Evolutionary conservation across 2,113 vertebrate species (phyloP).

Genomic region (Acrocephalus kingi): DNA sequence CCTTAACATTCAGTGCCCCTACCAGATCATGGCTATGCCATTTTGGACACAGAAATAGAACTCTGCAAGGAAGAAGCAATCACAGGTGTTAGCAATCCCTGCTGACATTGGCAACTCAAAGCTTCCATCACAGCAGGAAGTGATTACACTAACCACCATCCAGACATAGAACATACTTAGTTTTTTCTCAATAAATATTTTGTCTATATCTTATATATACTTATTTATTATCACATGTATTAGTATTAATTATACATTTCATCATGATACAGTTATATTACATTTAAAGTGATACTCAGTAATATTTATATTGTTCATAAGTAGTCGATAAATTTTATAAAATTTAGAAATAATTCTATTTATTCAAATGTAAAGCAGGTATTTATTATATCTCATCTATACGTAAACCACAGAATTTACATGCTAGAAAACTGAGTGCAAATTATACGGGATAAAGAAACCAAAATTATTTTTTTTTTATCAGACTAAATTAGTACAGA

Average conservation of each 20-base stretch:
- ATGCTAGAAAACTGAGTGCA: background rate
- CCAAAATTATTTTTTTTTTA: background rate
- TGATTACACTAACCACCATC: background rate
- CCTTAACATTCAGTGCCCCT: background rate
- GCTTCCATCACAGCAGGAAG: background rate
- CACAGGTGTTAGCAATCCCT: background rate
- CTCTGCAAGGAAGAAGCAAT: background rate
- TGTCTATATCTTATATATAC: background rate
- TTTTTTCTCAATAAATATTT: background rate
- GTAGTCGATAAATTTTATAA: background rate
- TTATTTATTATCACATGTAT: background rate
- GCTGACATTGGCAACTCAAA: background rate
- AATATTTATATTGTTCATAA: background rate
- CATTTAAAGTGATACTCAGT: background rate
- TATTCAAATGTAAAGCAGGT: background rate
- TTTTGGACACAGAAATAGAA: background rate
- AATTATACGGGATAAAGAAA: background rate
- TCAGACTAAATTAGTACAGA: background rate
- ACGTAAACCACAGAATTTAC: background rate
- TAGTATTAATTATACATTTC: background rate
- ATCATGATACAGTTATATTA: background rate
- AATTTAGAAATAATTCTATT: background rate
- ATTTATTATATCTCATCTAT: background rate
- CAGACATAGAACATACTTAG: background rate
- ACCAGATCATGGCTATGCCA: rapidly evolving